Evolutionary conservation across 23 tunicate genomes (phyloP).

Genomic region (Aplidium turbinatum): DNA sequence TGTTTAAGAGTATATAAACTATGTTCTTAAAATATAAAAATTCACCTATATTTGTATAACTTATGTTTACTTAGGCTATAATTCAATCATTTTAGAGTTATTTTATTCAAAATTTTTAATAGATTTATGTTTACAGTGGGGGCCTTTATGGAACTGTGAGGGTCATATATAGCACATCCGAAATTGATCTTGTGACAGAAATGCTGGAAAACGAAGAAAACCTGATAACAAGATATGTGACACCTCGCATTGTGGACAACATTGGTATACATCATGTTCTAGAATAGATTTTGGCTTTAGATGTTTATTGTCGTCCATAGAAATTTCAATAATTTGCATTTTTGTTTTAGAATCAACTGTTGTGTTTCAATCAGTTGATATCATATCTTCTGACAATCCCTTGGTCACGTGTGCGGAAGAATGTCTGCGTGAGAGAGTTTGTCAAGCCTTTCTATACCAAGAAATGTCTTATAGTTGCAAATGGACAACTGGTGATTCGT

Average conservation of each 20-base stretch:
- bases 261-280: conserved; percentile 17
- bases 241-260: conserved; percentile 12
- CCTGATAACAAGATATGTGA: conserved; percentile 27
- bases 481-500: conserved; percentile 37
- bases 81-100: too few relatives aligned
- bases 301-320: too few relatives aligned
- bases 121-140: conserved; percentile 56
- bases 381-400: conserved; percentile 45
- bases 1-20: too few relatives aligned
- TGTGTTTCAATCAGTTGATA: conserved; percentile 43
- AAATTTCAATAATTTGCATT: too few relatives aligned
- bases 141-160: conserved; percentile 60
- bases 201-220: conserved; percentile 39
- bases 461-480: conserved; percentile 39
- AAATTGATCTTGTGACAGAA: conserved; percentile 65
- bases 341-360: conserved; percentile 3
- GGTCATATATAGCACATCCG: conserved; percentile 72
- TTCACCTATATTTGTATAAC: too few relatives aligned
- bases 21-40: too few relatives aligned
- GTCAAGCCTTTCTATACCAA: conserved; percentile 56
- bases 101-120: too few relatives aligned
- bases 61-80: too few relatives aligned
- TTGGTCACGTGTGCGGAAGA: conserved; percentile 66
- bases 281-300: too few relatives aligned
- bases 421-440: conserved; percentile 63